Percentiles rank a stretch among this genome's conserved stretches.
Evolutionary conservation across 2,888 invertebrate species (phyloP).

Genomic region (Stramonita haemastoma): DNA sequence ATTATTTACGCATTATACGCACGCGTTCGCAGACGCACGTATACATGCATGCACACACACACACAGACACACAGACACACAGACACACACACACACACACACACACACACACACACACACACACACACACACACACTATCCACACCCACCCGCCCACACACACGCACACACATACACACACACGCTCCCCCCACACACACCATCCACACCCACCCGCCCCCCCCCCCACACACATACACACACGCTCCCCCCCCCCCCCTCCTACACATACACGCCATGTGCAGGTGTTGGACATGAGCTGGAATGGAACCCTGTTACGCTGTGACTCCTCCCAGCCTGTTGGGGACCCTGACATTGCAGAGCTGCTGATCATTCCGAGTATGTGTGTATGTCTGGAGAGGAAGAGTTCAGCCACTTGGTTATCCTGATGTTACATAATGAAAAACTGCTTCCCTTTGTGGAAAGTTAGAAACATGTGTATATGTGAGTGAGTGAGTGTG

Average conservation of each 20-base stretch:
- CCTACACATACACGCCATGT: no score
- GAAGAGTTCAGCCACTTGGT: background rate
- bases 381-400: background rate
- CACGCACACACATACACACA: constrained; percentile 1
- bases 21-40: no score
- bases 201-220: no score
- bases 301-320: constrained; percentile 12
- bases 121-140: constrained; percentile 6
- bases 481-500: no score
- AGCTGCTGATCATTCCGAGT: constrained; percentile 1
- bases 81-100: background rate
- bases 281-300: constrained; percentile 32
- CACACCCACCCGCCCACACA: no score
- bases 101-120: constrained; percentile 6
- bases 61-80: background rate
- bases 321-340: constrained; percentile 27
- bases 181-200: no score
- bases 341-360: background rate
- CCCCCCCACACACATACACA: no score
- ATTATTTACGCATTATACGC: no score
- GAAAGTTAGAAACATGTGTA: background rate
- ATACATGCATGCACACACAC: no score
- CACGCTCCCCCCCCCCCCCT: no score
- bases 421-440: no score
- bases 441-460: no score